These are phyloP conservation scores for Argya squamiceps DNA, from an alignment of 2,797 vertebrate species.

Conservation along the genomic window DNA sequence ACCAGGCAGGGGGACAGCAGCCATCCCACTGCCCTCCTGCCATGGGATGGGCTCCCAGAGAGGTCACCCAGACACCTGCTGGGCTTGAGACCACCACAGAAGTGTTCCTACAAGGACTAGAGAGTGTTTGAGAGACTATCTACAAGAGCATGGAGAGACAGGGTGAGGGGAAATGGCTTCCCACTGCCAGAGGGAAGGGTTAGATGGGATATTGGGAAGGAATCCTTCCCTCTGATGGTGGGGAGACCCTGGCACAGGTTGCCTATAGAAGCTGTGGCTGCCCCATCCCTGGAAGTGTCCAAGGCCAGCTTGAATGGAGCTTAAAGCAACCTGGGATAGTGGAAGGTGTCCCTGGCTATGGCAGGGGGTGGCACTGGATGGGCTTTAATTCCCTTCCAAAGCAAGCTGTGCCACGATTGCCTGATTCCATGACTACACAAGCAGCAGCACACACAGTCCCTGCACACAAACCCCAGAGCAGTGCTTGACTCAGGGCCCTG, in stretches of 20 bases:
- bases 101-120: not conserved
- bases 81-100: not conserved
- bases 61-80: fast-evolving
- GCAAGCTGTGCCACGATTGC: not conserved
- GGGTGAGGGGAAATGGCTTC: not conserved
- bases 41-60: not conserved
- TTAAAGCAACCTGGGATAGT: not conserved
- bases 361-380: not conserved
- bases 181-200: not conserved
- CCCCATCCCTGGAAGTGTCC: not conserved
- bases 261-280: not conserved
- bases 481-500: not conserved
- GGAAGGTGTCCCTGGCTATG: not conserved
- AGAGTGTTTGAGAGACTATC: not conserved
- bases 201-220: not conserved
- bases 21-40: not conserved
- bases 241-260: fast-evolving
- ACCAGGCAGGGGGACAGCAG: fast-evolving
- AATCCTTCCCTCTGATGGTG: not conserved
- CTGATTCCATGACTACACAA: not conserved
- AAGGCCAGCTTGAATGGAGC: fast-evolving
- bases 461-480: not conserved
- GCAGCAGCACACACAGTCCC: not conserved
- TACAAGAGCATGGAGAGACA: not conserved
- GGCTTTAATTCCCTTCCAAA: not conserved